Evolutionary conservation across 2,113 vertebrate genomes (phyloP), one percentile per base, ranked within the genome.

Genomic region (Cynopterus brachyotis): DNA sequence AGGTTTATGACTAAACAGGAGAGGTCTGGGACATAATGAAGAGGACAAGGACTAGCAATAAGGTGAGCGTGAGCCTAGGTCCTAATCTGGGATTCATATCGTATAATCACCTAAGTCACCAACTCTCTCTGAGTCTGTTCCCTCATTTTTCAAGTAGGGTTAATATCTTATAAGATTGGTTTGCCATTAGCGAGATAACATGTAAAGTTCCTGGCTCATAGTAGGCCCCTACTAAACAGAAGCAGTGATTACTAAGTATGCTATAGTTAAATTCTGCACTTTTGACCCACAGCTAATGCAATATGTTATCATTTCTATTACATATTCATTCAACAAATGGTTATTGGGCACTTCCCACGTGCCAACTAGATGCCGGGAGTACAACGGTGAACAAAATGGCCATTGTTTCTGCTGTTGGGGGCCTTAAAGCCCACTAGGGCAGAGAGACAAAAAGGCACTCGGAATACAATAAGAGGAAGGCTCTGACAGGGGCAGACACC

Each of bases 41-140:
- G 17, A 72, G 62, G 28, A 75, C 16, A 28, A 85, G 40, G 17
- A 69, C 30, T 37, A 7, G 45, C 40, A 55, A 30, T 84, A 40
- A 13, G 6, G 7, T 87, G 55, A 55, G 20, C 35, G 7, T 87
- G 55, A 55, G 20, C 35, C 2, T 55, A 10, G 9, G 26, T 80
- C 42, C 57, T 81, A 37, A 62, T 80, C 17, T n/a, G 50, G 62
- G 19, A 62, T 79, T 95, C 53, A 67, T 82, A 22, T 22, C 67
- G 7, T 60, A n/a, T 76, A 53, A 50, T 28, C 35, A 50, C 37
- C 20, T 40, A 79, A 82, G 53, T 64, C 67, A 60, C 35, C 32
- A 86, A 73, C 67, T 82, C 55, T 60, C 50, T 95, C 80, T 42
- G 32, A 93, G 32, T 64, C 78, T 91, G 67, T 96, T 92, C 90